Percentiles rank a stretch among this genome's conserved stretches.
These are phyloP conservation scores for Eurytoma adleriae DNA, from an alignment of 2,888 invertebrate genomes.

Conservation along the genomic window DNA sequence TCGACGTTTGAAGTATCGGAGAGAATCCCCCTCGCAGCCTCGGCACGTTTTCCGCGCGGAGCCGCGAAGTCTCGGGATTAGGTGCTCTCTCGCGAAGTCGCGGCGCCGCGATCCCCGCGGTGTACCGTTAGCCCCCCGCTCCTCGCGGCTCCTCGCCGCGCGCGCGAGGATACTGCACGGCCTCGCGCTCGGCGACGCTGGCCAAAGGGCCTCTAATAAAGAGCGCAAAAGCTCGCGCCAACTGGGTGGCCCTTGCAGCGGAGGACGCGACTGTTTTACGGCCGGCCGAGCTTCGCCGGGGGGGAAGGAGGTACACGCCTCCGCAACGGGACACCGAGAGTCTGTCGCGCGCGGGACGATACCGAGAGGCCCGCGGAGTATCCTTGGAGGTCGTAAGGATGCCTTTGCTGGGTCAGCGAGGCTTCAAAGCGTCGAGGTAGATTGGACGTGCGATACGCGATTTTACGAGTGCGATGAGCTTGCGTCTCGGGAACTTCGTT, in stretches of 20 bases:
- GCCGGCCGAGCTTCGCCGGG: neutral
- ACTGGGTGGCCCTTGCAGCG: constrained; percentile 25
- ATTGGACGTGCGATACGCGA: too few species aligned
- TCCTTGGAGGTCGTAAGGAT: too few species aligned
- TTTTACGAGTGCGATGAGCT: too few species aligned
- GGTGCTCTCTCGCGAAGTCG: constrained; percentile 4
- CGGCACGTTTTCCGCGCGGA: neutral
- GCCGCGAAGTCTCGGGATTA: neutral
- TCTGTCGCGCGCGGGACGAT: neutral
- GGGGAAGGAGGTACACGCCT: constrained; percentile 18
- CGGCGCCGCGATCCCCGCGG: neutral
- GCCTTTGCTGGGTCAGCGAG: too few species aligned
- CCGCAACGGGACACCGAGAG: neutral
- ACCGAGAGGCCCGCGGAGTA: too few species aligned
- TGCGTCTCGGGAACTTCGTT: too few species aligned
- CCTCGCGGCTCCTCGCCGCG: too few species aligned
- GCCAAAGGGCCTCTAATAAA: constrained; percentile 37
- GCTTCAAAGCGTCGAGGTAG: too few species aligned
- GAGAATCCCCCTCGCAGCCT: neutral
- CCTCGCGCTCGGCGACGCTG: neutral
- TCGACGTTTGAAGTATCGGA: constrained; percentile 37
- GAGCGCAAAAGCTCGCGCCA: constrained; percentile 37
- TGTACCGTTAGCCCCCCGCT: constrained; percentile 18
- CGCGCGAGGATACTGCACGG: too few species aligned
- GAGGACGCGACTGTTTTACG: constrained; percentile 6